Conservation (phyloP, 2,797 vertebrate species). For the Enteromius argenteus region DNA sequence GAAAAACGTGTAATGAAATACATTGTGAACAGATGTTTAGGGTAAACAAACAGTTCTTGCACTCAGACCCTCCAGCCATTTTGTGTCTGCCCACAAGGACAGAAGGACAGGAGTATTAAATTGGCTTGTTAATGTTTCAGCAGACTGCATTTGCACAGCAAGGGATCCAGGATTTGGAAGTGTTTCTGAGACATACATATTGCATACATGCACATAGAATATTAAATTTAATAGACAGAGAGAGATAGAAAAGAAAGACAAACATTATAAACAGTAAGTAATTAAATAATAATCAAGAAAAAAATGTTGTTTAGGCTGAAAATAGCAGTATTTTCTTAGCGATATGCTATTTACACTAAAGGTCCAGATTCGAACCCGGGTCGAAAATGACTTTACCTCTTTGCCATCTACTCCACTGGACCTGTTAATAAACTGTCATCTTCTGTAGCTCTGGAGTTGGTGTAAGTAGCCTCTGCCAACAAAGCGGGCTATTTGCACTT, state of each 20-base stretch:
- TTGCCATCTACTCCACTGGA: too few relatives aligned
- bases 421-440: too few relatives aligned
- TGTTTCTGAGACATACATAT: background rate
- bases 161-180: conserved; percentile 4
- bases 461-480: too few relatives aligned
- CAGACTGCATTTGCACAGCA: conserved; percentile 29
- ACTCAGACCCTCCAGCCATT: conserved; percentile 14
- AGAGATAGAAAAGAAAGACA: too few relatives aligned
- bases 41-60: conserved; percentile 6
- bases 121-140: conserved; percentile 33
- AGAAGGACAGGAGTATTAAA: conserved; percentile 27
- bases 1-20: conserved; percentile 33
- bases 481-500: too few relatives aligned
- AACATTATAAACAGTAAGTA: background rate
- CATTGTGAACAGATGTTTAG: conserved; percentile 41
- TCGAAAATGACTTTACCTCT: too few relatives aligned
- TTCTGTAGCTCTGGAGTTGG: too few relatives aligned
- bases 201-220: too few relatives aligned
- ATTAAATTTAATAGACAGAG: too few relatives aligned
- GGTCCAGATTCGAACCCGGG: too few relatives aligned
- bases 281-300: background rate
- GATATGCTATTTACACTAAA: too few relatives aligned
- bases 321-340: too few relatives aligned
- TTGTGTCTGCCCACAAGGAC: conserved; percentile 18
- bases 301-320: background rate